phyloP scores from a whole-genome alignment of 2,888 invertebrate species.

The Eupithecia subfuscata region DNA sequence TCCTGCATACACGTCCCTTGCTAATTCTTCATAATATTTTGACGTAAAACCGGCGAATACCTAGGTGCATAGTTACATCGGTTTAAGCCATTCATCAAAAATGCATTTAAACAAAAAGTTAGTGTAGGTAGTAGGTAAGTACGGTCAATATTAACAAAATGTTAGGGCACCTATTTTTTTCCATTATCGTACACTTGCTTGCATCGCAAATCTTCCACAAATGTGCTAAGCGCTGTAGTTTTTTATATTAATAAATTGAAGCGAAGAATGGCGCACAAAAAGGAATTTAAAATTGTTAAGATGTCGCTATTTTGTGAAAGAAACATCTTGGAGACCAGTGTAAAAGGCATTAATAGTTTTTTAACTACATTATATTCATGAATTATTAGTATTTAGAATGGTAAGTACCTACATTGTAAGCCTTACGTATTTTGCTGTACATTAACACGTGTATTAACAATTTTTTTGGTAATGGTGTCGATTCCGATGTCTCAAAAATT shows the following conservation, averaged over 20 bases:
- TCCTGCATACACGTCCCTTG: neutral
- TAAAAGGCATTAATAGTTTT: neutral
- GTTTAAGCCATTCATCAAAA: neutral
- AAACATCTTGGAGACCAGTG: slow-evolving; percentile 7
- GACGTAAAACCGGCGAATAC: neutral
- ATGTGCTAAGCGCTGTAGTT: slow-evolving; percentile 7
- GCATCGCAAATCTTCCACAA: slow-evolving; percentile 5
- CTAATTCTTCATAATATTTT: neutral
- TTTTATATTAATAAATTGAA: slow-evolving; percentile 10
- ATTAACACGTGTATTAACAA: too few species aligned
- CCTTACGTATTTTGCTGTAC: neutral
- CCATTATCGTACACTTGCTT: slow-evolving; percentile 15
- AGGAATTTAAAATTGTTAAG: slow-evolving; percentile 11
- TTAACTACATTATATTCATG: neutral
- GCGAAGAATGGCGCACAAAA: slow-evolving; percentile 18
- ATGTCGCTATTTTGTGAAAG: neutral
- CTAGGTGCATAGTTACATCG: neutral
- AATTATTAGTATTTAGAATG: neutral
- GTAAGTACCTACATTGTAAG: neutral
- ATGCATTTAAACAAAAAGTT: neutral
- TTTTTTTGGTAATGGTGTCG: neutral
- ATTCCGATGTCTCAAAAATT: neutral
- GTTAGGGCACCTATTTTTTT: slow-evolving; percentile 17
- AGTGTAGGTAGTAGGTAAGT: neutral
- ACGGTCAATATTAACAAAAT: slow-evolving; percentile 10